phyloP scores from a whole-genome alignment of 2,113 vertebrate genomes.

The Butastur rufipennis region DNA sequence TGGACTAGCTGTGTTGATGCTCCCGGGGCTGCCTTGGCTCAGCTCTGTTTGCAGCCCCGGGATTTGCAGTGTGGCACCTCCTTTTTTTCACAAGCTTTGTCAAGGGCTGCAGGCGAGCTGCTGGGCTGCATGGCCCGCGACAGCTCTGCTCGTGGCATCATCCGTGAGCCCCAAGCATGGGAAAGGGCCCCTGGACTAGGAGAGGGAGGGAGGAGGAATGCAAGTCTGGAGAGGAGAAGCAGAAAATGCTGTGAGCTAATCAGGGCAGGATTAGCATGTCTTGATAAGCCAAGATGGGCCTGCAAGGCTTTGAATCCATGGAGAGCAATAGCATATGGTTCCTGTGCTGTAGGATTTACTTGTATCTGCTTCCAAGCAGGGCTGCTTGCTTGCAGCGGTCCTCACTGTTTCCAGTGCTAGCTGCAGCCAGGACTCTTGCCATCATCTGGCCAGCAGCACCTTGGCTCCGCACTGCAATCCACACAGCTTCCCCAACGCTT shows the following conservation, averaged over 20 bases:
- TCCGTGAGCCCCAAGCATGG: background rate
- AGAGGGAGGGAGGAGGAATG: background rate
- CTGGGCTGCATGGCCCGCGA: background rate
- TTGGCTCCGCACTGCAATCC: background rate
- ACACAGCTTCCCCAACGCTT: background rate
- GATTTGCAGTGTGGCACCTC: background rate
- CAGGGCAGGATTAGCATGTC: slow-evolving; percentile 20
- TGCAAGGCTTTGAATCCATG: background rate
- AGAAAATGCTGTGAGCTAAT: background rate
- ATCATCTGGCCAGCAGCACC: background rate
- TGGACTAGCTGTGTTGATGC: background rate
- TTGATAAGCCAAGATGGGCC: slow-evolving; percentile 27
- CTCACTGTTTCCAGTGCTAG: background rate
- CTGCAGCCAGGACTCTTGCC: background rate
- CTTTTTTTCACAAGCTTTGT: background rate
- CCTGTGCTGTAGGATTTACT: background rate
- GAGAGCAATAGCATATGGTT: background rate
- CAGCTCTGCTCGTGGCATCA: background rate
- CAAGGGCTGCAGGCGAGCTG: background rate
- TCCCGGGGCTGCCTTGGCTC: background rate
- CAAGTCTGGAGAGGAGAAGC: background rate
- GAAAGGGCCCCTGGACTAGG: background rate
- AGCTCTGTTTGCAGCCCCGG: background rate
- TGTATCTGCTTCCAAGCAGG: background rate
- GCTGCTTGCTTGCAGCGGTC: background rate